phyloP scores from a whole-genome alignment of 2,888 invertebrate species.

The Gibbula magus region DNA sequence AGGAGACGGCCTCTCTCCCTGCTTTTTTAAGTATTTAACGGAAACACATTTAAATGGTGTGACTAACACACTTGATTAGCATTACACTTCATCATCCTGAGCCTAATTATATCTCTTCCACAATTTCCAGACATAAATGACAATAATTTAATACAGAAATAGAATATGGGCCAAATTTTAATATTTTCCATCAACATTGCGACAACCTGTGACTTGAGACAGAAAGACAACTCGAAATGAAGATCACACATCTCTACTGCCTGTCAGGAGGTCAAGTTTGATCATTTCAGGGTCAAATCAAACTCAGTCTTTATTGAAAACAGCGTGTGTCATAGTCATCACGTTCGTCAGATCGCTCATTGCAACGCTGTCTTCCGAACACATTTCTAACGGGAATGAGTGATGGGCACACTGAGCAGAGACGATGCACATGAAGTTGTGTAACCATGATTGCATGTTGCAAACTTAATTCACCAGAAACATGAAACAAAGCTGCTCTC shows the following conservation, averaged over 20 bases:
- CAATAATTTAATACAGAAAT: not conserved
- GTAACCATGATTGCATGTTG: not conserved
- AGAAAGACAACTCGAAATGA: not conserved
- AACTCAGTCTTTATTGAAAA: conserved; percentile 5
- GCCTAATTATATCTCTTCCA: not conserved
- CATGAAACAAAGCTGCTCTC: not conserved
- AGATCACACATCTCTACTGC: not conserved
- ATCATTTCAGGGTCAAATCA: not conserved
- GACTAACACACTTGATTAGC: not conserved
- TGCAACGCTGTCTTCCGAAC: not conserved
- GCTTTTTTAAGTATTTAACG: too few species aligned
- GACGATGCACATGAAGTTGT: not conserved
- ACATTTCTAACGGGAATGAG: not conserved
- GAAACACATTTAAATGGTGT: not conserved
- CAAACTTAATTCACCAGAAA: not conserved
- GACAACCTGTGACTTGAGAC: not conserved
- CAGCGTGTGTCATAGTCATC: conserved; percentile 1
- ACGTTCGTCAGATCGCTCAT: not conserved
- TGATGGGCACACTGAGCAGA: not conserved
- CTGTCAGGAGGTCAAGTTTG: not conserved
- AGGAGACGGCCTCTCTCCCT: too few species aligned
- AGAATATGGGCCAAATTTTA: not conserved
- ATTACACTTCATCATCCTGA: conserved; percentile 7
- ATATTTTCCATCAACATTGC: not conserved
- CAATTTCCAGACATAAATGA: not conserved